Base-by-base conservation (phyloP, 2,113 vertebrate genomes). In the Dicaeum eximium region DNA sequence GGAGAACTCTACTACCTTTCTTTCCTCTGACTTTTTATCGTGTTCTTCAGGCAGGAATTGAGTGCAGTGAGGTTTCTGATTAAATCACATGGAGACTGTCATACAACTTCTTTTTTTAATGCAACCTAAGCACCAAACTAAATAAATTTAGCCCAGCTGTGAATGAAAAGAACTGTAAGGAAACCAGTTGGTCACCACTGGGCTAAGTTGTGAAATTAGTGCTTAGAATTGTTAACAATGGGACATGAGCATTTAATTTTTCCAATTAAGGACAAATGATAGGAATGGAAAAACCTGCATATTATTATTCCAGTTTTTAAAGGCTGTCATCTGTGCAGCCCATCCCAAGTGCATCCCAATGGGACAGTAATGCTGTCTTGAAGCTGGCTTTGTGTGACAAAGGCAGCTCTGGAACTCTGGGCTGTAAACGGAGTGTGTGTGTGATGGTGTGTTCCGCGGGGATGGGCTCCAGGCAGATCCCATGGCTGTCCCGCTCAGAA, bases 281-380 rank as follows among this genome's bases (percentile, higher is more conserved):
- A 96, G 87, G 85, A 75, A 96, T 83, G 94, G 95, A 92, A 95
- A 96, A 93, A 86, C 85, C 87, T 97, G 75, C 94, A 90, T 73
- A 73, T 90, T 85, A 72, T 90, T 80, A 79, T 66, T 65, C 11
- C 60, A 71, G 82, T 51, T 88, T 88, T 77, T 70, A 86, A 97
- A 81, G 87, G 87, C 85, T 95, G 92, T 93, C 93, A 79, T 78
- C 75, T 90, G 44, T 58, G 51, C 92, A 96, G 80, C 94, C 94
- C 91, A 91, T 79, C 77, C 92, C 95, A 90, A n/a, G 44, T 61
- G 61, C 86, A 70, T 95, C 94, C 94, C 93, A 87, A 14, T 0
- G 94, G 94, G 81, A 72, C 84, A 85, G 77, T 93, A 92, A 95
- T 25, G 58, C 95, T 94, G 84, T 82, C 84, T 84, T 61, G 70